These are phyloP conservation scores for Galago senegalensis DNA, from an alignment of 2,797 vertebrate genomes.

Conservation along the genomic window DNA sequence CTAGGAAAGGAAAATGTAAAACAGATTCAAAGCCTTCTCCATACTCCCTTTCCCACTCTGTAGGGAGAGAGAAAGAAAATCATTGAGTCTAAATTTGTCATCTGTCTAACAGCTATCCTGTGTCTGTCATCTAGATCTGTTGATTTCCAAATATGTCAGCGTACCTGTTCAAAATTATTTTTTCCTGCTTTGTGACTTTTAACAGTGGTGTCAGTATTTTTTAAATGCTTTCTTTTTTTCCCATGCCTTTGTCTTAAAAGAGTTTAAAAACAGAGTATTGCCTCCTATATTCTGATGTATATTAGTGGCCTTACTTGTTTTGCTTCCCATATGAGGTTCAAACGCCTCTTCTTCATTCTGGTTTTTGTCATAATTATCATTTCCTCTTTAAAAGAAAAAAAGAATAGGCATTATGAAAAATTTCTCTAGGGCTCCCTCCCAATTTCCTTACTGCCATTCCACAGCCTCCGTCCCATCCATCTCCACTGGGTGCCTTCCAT, in stretches of 20 bases:
- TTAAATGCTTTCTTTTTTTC: background rate
- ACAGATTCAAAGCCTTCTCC: slow-evolving; percentile 19
- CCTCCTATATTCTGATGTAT: background rate
- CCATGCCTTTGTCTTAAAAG: background rate
- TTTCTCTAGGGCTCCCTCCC: slow-evolving; percentile 78
- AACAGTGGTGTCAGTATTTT: slow-evolving; percentile 6
- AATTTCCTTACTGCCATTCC: slow-evolving; percentile 59
- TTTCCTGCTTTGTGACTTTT: slow-evolving; percentile 60
- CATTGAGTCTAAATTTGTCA: slow-evolving; percentile 10
- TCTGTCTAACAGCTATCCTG: background rate
- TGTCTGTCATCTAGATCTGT: slow-evolving; percentile 47
- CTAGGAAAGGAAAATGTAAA: background rate
- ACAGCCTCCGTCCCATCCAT: slow-evolving; percentile 40
- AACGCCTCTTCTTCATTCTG: slow-evolving; percentile 61
- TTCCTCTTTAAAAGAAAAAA: slow-evolving; percentile 70
- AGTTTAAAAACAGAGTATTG: slow-evolving; percentile 38
- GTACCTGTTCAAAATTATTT: slow-evolving; percentile 56
- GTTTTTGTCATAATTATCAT: slow-evolving; percentile 79
- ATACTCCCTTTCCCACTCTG: background rate
- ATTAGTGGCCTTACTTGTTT: background rate
- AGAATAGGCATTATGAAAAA: slow-evolving; percentile 71
- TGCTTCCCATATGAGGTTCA: background rate
- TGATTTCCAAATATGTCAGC: slow-evolving; percentile 53
- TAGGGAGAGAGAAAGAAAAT: slow-evolving; percentile 4
- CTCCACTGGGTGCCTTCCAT: slow-evolving; percentile 44